A percentile compares a stretch with the other conserved stretches of the same genome.
Conservation (phyloP, 2,888 invertebrate species). For the Diadromus collaris region DNA sequence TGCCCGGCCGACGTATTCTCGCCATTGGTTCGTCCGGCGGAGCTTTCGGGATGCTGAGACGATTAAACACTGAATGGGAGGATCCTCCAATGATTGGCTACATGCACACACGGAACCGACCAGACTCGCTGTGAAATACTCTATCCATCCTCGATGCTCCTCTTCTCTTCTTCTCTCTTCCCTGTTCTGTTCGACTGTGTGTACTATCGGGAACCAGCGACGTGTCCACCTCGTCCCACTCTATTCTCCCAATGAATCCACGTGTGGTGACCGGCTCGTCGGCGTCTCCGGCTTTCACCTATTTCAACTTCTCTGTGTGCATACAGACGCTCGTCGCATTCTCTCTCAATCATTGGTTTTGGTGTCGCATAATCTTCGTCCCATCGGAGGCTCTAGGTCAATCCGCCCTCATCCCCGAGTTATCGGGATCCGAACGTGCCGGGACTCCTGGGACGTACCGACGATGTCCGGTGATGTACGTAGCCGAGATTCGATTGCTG, state of each 20-base stretch:
- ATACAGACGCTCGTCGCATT: conserved; percentile 21
- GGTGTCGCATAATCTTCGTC: conserved; percentile 25
- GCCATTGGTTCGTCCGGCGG: conserved; percentile 27
- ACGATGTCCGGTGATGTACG: neutral
- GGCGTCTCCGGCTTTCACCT: conserved; percentile 9
- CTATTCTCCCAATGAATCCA: conserved; percentile 16
- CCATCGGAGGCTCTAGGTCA: neutral
- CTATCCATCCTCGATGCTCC: conserved; percentile 12
- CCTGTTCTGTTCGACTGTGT: conserved; percentile 31
- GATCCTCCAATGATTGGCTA: conserved; percentile 76
- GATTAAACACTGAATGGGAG: conserved; percentile 77
- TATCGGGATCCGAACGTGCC: conserved; percentile 3
- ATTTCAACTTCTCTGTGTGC: conserved; percentile 34
- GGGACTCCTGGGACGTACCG: neutral
- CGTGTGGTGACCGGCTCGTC: neutral
- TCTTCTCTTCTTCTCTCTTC: conserved; percentile 20
- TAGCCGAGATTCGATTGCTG: neutral
- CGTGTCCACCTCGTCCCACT: conserved; percentile 47
- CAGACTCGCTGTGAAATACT: conserved; percentile 40
- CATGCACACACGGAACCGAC: conserved; percentile 66
- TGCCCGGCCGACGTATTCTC: conserved; percentile 20
- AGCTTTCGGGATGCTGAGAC: conserved; percentile 71
- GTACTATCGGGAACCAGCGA: conserved; percentile 24
- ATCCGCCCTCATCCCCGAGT: conserved; percentile 11
- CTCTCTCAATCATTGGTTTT: conserved; percentile 1